A percentile compares a stretch with the other conserved stretches of the same genome.
phyloP scores from a whole-genome alignment of 2,113 vertebrate species.

The Chelonoidis abingdonii region DNA sequence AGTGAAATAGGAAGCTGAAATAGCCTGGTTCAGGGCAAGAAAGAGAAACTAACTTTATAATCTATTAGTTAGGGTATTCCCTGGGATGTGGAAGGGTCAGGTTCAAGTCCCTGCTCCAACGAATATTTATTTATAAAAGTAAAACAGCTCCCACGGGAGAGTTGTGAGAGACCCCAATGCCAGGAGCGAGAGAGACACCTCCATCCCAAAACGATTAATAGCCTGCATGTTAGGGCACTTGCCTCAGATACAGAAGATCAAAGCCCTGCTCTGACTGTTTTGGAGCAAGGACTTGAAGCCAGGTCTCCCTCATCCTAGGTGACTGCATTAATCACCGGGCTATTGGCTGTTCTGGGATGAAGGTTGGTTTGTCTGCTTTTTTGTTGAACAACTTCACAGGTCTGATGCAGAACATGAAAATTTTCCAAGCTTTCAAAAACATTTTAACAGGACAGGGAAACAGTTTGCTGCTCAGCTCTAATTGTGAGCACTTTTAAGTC shows the following conservation, averaged over 20 bases:
- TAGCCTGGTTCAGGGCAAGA: too few species aligned
- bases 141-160: too few species aligned
- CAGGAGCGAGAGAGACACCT: too few species aligned
- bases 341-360: not conserved
- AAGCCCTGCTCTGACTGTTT: too few species aligned
- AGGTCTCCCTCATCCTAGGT: not conserved
- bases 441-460: not conserved
- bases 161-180: not conserved
- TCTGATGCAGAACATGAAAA: not conserved
- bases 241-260: too few species aligned
- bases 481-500: not conserved
- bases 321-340: not conserved
- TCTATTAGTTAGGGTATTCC: too few species aligned
- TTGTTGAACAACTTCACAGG: not conserved
- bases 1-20: too few species aligned
- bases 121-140: not conserved
- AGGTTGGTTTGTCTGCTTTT: not conserved
- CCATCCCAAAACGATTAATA: too few species aligned
- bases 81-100: too few species aligned
- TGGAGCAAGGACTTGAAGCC: not conserved
- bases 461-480: not conserved
- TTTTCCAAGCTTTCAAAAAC: not conserved
- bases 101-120: not conserved
- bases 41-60: too few species aligned
- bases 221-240: too few species aligned